Evolutionary conservation across 1,140 invertebrate genomes (phyloP).

Genomic region (Dinoponera quadriceps): DNA sequence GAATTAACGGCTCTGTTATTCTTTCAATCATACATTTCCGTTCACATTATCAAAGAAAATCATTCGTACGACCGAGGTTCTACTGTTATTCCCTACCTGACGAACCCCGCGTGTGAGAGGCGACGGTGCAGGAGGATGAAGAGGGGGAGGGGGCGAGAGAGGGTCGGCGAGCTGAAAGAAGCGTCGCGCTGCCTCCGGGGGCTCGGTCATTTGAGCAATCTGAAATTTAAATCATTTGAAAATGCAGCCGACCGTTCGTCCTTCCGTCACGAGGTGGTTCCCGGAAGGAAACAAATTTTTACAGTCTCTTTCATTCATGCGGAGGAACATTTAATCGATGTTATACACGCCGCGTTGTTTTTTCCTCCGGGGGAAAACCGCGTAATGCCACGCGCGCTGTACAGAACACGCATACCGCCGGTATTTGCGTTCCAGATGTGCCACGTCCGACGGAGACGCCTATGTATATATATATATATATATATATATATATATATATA

Average conservation of each 20-base stretch:
- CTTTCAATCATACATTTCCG: constrained; percentile 15
- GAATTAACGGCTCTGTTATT: background rate
- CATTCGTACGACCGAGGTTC: constrained; percentile 14
- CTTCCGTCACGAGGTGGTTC: constrained; percentile 6
- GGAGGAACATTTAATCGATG: constrained; percentile 42
- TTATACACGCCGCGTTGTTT: constrained; percentile 33
- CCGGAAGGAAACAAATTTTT: constrained; percentile 49
- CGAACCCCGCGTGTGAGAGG: background rate
- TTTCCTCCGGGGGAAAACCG: constrained; percentile 8
- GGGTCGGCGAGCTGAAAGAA: background rate
- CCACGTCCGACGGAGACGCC: constrained; percentile 6
- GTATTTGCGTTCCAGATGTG: constrained; percentile 46
- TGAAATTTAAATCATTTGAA: constrained; percentile 57
- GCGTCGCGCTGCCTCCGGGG: constrained; percentile 47
- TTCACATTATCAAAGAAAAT: background rate
- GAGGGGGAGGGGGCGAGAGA: background rate
- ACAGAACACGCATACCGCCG: background rate
- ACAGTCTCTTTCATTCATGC: constrained; percentile 50
- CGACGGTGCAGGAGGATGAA: background rate
- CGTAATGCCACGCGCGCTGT: background rate
- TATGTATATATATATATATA: constrained; percentile 2
- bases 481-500: background rate
- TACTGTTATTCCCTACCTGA: constrained; percentile 33
- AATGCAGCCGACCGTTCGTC: background rate
- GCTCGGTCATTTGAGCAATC: constrained; percentile 61